Percentiles rank a stretch among this genome's conserved stretches.
Evolutionary conservation across 1,140 invertebrate genomes (phyloP).

Genomic region (Heterodera carotae): DNA sequence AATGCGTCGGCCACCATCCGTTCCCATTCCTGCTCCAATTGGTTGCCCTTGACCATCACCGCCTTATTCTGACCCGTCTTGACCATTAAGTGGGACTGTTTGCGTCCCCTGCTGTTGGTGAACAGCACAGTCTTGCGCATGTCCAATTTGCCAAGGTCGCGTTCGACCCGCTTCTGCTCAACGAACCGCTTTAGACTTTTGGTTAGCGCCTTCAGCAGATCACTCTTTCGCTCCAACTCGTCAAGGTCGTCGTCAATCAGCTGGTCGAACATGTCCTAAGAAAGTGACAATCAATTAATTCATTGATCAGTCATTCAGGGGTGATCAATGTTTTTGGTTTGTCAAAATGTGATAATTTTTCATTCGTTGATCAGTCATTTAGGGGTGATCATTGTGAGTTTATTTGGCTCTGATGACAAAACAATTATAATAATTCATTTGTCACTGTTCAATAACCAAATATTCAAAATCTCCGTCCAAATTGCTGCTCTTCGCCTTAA

Average conservation of each 20-base stretch:
- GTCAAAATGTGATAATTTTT: too few species aligned
- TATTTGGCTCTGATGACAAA: too few species aligned
- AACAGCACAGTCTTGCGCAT: background rate
- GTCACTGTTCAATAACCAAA: too few species aligned
- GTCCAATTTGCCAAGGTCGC: background rate
- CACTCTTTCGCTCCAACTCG: background rate
- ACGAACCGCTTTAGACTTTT: background rate
- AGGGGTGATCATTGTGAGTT: too few species aligned
- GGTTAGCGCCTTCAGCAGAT: background rate
- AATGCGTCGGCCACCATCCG: background rate
- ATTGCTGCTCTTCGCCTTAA: too few species aligned
- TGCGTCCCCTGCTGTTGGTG: background rate
- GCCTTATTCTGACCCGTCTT: background rate
- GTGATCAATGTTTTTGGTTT: too few species aligned
- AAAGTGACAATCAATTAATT: background rate
- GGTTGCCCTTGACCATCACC: background rate
- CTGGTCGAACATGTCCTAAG: background rate
- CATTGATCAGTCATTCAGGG: too few species aligned
- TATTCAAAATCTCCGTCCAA: too few species aligned
- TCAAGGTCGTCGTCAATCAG: background rate
- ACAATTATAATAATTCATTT: too few species aligned
- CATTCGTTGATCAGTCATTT: too few species aligned
- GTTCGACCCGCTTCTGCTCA: background rate
- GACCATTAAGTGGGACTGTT: background rate
- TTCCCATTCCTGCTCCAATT: background rate